Evolutionary conservation across 2,888 invertebrate species (phyloP), one percentile per base, ranked within the genome.

Genomic region (Pediacus dermestoides): DNA sequence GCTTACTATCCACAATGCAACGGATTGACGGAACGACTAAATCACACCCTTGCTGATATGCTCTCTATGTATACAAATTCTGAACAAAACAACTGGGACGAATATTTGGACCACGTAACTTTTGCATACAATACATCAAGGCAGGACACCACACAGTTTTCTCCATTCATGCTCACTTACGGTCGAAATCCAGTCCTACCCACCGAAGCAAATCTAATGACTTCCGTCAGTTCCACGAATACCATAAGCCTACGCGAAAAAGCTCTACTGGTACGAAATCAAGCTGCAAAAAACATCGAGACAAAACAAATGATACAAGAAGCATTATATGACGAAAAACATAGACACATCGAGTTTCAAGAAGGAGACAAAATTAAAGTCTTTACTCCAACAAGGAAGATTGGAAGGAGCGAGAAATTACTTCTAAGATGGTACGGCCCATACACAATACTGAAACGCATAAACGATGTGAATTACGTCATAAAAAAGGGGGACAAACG

Each of bases 1-100:
- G 11, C 36, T 3, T 44, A 46, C 13, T 41, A 39, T 12, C n/a
- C n/a, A n/a, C n/a, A n/a, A n/a, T n/a, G n/a, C n/a, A n/a, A n/a
- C n/a, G n/a, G n/a, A n/a, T n/a, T 52, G 10, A 48, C 47, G 1
- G 56, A 52, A 35, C 8, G 56, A 16, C 44, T 51, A 31, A 53
- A 55, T 33, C 45, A 48, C 23, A 55, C 51, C 1, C 30, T 53
- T 10, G 47, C 41, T 0, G 43, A 54, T 9, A 48, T 46, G 48
- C 11, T 50, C 4, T 21, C 39, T 2, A 34, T 44, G 6, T 48
- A 42, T 16, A 46, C 46, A 2, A 38, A 44, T 13, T 31, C 34
- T 7, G 16, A 30, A 13, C 42, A 43, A 27, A 39, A 28, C 2
- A 39, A 43, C 22, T 42, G 42, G n/a, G 36, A 41, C 15, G 9